Evolutionary conservation across 2,888 invertebrate genomes (phyloP).

Genomic region (Hymenopus coronatus): DNA sequence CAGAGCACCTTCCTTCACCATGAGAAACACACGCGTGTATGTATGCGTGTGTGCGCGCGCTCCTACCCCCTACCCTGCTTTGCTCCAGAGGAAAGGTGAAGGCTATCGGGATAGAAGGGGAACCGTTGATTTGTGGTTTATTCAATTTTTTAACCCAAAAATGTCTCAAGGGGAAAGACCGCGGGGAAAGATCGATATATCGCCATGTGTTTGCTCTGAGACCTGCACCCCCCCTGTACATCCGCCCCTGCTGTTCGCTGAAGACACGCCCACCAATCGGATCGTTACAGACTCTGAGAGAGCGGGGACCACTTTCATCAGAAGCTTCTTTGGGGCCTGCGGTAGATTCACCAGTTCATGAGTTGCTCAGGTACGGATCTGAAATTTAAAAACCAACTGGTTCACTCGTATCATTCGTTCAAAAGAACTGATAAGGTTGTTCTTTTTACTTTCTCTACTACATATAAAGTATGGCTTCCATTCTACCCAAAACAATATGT

Average conservation of each 20-base stretch:
- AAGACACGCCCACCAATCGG: neutral
- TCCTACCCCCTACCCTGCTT: too few species aligned
- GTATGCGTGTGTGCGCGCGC: neutral
- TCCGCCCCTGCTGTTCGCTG: neutral
- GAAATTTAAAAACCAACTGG: too few species aligned
- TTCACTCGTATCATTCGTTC: too few species aligned
- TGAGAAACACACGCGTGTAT: neutral
- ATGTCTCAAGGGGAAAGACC: neutral
- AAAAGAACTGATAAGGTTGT: too few species aligned
- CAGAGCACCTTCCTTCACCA: neutral
- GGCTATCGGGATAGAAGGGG: neutral
- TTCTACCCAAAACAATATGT: too few species aligned
- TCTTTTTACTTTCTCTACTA: too few species aligned
- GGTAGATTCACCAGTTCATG: neutral
- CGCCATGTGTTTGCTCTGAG: neutral
- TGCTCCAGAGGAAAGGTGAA: neutral
- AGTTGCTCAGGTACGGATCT: too few species aligned
- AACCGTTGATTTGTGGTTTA: neutral
- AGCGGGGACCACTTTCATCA: neutral
- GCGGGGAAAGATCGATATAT: neutral
- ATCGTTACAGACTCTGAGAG: neutral
- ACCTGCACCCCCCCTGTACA: neutral
- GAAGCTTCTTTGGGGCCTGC: neutral
- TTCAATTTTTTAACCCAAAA: neutral
- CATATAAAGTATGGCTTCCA: too few species aligned